These are phyloP conservation scores for Drosophila bifasciata DNA, from an alignment of 1,140 invertebrate genomes.

Conservation along the genomic window DNA sequence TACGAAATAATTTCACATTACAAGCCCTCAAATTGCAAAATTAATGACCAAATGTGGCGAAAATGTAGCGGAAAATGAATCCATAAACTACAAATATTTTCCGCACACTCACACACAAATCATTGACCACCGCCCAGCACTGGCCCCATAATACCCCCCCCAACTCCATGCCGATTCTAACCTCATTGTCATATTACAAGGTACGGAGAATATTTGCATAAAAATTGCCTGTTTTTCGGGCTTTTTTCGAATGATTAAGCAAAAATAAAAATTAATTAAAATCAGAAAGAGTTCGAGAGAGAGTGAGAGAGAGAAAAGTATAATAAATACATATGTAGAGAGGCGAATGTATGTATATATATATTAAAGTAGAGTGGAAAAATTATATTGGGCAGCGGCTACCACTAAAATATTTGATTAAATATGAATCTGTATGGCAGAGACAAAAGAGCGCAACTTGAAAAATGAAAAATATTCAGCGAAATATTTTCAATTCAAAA, in stretches of 20 bases:
- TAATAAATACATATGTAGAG: conserved; percentile 9
- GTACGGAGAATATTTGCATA: conserved; percentile 56
- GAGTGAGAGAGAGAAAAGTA: background rate
- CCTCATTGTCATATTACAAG: conserved; percentile 43
- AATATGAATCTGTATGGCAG: background rate
- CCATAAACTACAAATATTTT: conserved; percentile 15
- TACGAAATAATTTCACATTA: conserved; percentile 16
- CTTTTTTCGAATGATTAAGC: conserved; percentile 11
- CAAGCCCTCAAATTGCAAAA: conserved; percentile 20
- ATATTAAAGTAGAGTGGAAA: too few species aligned
- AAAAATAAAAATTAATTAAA: conserved; percentile 55
- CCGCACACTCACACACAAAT: conserved; percentile 9
- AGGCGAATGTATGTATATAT: background rate
- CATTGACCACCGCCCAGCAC: conserved; percentile 11
- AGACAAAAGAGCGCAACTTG: background rate
- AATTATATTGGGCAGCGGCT: conserved; percentile 7
- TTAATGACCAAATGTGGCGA: conserved; percentile 37
- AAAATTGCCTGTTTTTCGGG: conserved; percentile 1
- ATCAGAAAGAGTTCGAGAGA: conserved; percentile 1
- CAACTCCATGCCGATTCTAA: background rate
- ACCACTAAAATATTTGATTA: conserved; percentile 35
- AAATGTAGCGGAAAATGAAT: conserved; percentile 24
- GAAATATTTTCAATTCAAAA: conserved; percentile 15
- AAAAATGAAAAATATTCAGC: conserved; percentile 9
- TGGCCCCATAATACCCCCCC: background rate